These are phyloP conservation scores for Pocillopora verrucosa DNA, from an alignment of 64 coral and sea anemone species.

Conservation along the genomic window DNA sequence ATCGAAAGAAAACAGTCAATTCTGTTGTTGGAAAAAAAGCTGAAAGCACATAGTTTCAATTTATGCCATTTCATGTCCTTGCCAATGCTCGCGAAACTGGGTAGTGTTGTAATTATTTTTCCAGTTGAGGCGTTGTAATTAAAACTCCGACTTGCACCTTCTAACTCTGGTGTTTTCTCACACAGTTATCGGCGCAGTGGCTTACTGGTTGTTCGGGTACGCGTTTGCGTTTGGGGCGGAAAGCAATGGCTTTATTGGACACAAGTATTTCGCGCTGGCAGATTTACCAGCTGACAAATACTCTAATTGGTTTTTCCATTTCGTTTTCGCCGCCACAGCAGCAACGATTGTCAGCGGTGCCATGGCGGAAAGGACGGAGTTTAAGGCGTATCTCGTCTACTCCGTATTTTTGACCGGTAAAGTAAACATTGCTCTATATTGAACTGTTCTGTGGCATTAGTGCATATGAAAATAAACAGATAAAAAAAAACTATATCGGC, in stretches of 20 bases:
- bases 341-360: slow-evolving; percentile 83
- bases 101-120: too few relatives aligned
- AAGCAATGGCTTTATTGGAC: slow-evolving; percentile 65
- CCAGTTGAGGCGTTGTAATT: too few relatives aligned
- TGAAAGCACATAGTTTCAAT: too few relatives aligned
- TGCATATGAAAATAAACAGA: too few relatives aligned
- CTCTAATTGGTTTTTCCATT: slow-evolving; percentile 71
- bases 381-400: slow-evolving; percentile 64
- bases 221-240: slow-evolving; percentile 63
- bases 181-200: slow-evolving; percentile 61
- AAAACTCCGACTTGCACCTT: background rate
- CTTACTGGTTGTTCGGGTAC: slow-evolving; percentile 68
- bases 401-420: slow-evolving; percentile 68
- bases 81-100: too few relatives aligned
- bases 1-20: too few relatives aligned
- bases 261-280: slow-evolving; percentile 53
- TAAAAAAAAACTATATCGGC: too few relatives aligned
- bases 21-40: too few relatives aligned
- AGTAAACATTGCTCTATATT: too few relatives aligned
- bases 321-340: slow-evolving; percentile 74
- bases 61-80: too few relatives aligned
- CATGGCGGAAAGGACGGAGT: slow-evolving; percentile 77
- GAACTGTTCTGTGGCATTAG: too few relatives aligned
- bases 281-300: slow-evolving; percentile 16
- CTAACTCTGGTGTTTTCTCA: background rate